Evolutionary conservation across 2,113 vertebrate genomes (phyloP).

Genomic region (Pantherophis guttatus): DNA sequence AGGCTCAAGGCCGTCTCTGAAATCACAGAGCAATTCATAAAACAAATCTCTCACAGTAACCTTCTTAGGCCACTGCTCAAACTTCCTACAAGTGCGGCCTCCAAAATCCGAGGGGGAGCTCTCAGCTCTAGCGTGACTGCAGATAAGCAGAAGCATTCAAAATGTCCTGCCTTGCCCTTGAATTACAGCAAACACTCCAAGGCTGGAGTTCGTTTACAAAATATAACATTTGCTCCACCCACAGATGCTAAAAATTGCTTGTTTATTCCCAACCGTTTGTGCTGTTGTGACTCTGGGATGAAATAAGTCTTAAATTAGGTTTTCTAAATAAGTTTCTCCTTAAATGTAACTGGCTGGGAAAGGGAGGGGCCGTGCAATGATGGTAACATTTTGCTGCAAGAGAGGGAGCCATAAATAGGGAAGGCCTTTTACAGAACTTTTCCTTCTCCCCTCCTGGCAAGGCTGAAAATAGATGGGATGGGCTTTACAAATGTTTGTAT

Average conservation of each 20-base stretch:
- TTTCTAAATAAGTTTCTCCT: not conserved
- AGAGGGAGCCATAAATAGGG: constrained; percentile 22
- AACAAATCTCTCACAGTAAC: not conserved
- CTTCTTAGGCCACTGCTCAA: not conserved
- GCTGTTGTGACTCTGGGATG: not conserved
- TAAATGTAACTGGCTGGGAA: not conserved
- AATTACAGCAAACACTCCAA: not conserved
- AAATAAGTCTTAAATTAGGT: not conserved
- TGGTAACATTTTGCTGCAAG: not conserved
- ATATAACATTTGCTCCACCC: constrained; percentile 5
- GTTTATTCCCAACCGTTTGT: not conserved
- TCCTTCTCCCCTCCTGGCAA: constrained; percentile 9
- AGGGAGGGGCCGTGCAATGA: not conserved
- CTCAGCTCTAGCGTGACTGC: not conserved
- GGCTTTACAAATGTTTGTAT: constrained; percentile 14
- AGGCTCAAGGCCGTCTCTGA: not conserved
- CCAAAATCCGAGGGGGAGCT: not conserved
- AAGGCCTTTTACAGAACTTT: constrained; percentile 7
- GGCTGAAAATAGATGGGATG: constrained; percentile 18
- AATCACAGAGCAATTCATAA: not conserved
- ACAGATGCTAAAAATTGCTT: constrained; percentile 4
- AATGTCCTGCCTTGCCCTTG: not conserved
- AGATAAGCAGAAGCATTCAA: not conserved
- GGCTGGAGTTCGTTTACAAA: not conserved
- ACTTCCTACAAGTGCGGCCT: not conserved